phyloP scores from a whole-genome alignment of 30 jellyfish, hydroid and myxozoan genomes.

The Catostylus mosaicus region DNA sequence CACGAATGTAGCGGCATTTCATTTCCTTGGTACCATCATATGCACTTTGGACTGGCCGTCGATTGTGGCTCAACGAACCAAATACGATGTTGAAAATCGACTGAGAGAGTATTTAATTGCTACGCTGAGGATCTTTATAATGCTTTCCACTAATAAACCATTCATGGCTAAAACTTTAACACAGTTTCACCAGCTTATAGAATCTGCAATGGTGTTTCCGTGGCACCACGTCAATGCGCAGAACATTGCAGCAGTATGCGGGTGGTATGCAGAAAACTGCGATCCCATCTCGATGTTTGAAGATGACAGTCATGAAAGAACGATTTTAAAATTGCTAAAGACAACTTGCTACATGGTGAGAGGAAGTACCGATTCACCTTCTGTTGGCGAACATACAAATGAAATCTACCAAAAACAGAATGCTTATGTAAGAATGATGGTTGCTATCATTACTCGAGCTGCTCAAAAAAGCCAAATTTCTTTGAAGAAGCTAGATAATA shows the following conservation, averaged over 20 bases:
- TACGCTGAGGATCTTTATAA: constrained; percentile 56
- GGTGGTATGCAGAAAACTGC: constrained; percentile 76
- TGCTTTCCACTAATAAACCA: constrained; percentile 53
- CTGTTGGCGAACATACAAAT: neutral
- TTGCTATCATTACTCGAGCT: constrained; percentile 26
- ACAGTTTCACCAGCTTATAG: constrained; percentile 20
- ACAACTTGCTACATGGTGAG: constrained; percentile 25
- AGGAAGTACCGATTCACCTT: neutral
- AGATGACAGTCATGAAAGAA: constrained; percentile 20
- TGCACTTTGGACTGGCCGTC: constrained; percentile 66
- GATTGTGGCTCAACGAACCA: constrained; percentile 6
- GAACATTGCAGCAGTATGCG: constrained; percentile 45
- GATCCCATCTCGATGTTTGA: constrained; percentile 57
- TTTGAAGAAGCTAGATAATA: neutral
- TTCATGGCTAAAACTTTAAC: constrained; percentile 26
- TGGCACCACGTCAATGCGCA: constrained; percentile 56
- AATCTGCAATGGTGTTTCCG: constrained; percentile 13
- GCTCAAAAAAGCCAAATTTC: neutral
- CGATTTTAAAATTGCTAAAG: constrained; percentile 26
- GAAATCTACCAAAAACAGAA: constrained; percentile 43
- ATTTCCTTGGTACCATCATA: constrained; percentile 65
- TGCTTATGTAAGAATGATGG: constrained; percentile 40
- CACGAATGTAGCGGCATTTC: constrained; percentile 59
- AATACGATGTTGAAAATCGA: constrained; percentile 13
- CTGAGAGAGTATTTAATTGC: constrained; percentile 33